Percentiles rank a stretch among this genome's conserved stretches.
Conservation (phyloP, 2,113 vertebrate species). For the Lepus timidus region DNA sequence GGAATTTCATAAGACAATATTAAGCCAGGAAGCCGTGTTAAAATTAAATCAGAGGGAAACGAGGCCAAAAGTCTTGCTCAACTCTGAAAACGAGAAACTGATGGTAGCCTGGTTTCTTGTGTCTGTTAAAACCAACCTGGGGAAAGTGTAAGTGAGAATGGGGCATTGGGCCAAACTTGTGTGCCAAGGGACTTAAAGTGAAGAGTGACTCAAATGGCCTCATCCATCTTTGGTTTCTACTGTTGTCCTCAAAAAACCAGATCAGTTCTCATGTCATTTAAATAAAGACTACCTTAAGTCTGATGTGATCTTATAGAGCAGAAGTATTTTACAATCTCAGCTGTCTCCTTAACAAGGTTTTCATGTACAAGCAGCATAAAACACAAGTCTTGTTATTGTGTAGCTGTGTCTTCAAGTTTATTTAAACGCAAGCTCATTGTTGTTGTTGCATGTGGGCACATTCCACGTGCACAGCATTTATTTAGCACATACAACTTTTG, state of each 20-base stretch:
- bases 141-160: background rate
- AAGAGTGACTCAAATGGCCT: background rate
- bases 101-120: background rate
- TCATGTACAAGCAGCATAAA: background rate
- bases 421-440: background rate
- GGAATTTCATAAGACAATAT: slow-evolving; percentile 5
- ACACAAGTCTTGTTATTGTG: background rate
- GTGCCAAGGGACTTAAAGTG: background rate
- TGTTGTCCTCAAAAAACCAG: background rate
- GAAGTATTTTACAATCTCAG: slow-evolving; percentile 32
- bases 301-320: background rate
- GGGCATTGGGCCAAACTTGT: background rate
- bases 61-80: background rate
- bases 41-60: slow-evolving; percentile 36
- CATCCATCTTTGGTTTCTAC: slow-evolving; percentile 58
- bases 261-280: slow-evolving; percentile 41
- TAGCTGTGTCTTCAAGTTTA: background rate
- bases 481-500: background rate
- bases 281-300: slow-evolving; percentile 51
- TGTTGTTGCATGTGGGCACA: background rate
- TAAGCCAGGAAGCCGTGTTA: background rate
- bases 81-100: background rate
- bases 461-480: background rate
- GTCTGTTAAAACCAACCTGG: background rate
- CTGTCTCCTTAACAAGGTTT: slow-evolving; percentile 37